phyloP scores from a whole-genome alignment of 1,140 invertebrate species.

The Ridgeia piscesae region DNA sequence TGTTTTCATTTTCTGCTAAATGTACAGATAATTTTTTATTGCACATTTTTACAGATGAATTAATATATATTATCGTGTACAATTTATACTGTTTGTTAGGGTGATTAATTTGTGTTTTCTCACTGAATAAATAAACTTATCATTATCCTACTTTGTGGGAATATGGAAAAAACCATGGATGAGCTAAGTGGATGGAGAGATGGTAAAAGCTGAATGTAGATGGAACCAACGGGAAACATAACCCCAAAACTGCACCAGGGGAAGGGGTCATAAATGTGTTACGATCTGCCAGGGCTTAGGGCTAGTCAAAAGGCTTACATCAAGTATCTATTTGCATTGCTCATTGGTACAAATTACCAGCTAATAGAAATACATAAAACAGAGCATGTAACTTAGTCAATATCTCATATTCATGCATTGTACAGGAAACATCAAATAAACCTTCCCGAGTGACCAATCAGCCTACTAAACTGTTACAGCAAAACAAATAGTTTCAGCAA shows the following conservation, averaged over 20 bases:
- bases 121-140: too few relatives aligned
- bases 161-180: too few relatives aligned
- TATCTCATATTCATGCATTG: neutral
- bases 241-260: neutral
- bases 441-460: neutral
- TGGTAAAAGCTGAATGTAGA: too few relatives aligned
- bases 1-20: too few relatives aligned
- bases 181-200: too few relatives aligned
- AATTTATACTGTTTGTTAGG: too few relatives aligned
- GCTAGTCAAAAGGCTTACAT: neutral
- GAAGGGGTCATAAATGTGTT: neutral
- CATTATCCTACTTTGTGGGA: too few relatives aligned
- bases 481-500: neutral
- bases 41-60: too few relatives aligned
- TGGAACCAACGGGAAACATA: neutral
- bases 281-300: neutral
- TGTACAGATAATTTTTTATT: too few relatives aligned
- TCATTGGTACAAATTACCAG: neutral
- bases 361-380: neutral
- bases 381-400: neutral
- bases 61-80: too few relatives aligned
- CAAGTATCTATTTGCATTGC: neutral
- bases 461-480: neutral
- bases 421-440: neutral
- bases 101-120: too few relatives aligned